Evolutionary conservation across 2,888 invertebrate genomes (phyloP).

Genomic region (Sarcophaga subvicina): DNA sequence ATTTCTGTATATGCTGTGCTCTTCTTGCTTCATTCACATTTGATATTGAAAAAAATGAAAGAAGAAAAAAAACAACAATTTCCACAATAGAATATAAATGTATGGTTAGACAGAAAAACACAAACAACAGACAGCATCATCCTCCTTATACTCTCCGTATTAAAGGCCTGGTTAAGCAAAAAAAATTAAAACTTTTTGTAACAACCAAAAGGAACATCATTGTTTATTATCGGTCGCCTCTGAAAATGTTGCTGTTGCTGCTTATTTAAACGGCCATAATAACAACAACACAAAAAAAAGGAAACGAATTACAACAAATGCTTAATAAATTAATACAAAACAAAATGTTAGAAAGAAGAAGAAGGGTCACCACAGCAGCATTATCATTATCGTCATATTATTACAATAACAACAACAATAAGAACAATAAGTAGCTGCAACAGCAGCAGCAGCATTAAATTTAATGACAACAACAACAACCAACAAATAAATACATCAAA

Average conservation of each 20-base stretch:
- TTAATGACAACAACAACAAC: background rate
- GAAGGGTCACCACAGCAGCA: slow-evolving; percentile 30
- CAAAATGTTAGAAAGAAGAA: slow-evolving; percentile 59
- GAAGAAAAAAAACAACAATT: background rate
- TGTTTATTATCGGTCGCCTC: slow-evolving; percentile 52
- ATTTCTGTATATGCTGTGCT: too few species aligned
- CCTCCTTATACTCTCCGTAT: too few species aligned
- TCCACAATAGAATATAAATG: background rate
- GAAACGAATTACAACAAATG: slow-evolving; percentile 45
- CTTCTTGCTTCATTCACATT: background rate
- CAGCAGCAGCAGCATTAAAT: background rate
- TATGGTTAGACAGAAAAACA: background rate
- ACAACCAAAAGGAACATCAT: slow-evolving; percentile 46
- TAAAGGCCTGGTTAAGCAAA: background rate
- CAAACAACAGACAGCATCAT: background rate
- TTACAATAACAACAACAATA: slow-evolving; percentile 41
- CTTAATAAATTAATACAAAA: slow-evolving; percentile 59
- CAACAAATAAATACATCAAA: background rate
- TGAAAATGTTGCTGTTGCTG: slow-evolving; percentile 54
- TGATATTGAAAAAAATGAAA: background rate
- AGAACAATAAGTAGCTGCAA: background rate
- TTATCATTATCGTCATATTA: slow-evolving; percentile 26
- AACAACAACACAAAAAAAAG: slow-evolving; percentile 1
- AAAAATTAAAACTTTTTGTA: background rate
- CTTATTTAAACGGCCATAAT: slow-evolving; percentile 48